phyloP scores from a whole-genome alignment of 2,888 invertebrate species.

The Macrosiphum euphorbiae region DNA sequence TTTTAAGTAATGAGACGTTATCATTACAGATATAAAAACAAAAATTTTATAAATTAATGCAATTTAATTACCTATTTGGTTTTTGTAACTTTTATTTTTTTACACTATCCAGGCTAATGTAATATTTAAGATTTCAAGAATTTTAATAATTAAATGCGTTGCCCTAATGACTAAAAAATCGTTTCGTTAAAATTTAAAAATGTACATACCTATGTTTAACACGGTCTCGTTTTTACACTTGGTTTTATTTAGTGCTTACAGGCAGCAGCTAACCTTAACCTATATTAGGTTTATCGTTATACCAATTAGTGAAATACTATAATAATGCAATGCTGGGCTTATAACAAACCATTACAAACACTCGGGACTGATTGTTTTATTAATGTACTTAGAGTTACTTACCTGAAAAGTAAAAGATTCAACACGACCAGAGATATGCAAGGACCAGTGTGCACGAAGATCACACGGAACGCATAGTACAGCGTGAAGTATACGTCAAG shows the following conservation, averaged over 20 bases:
- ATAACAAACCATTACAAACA: background rate
- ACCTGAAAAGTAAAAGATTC: constrained; percentile 84
- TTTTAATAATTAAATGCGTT: background rate
- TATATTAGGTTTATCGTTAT: background rate
- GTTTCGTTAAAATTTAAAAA: background rate
- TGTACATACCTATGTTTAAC: background rate
- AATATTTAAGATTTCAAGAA: background rate
- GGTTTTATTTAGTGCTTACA: background rate
- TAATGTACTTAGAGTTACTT: background rate
- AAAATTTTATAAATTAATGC: background rate
- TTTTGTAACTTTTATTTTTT: background rate
- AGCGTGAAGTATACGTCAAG: constrained; percentile 84
- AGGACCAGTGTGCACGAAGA: constrained; percentile 92
- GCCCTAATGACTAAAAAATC: background rate
- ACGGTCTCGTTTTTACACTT: background rate
- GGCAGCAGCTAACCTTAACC: background rate
- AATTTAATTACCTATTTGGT: background rate
- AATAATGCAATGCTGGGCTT: background rate
- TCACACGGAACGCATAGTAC: constrained; percentile 87
- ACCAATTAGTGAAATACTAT: background rate
- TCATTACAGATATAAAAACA: constrained; percentile 1
- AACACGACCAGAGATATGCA: constrained; percentile 90
- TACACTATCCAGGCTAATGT: background rate
- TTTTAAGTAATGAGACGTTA: background rate
- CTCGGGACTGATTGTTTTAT: background rate